A percentile compares a stretch with the other conserved stretches of the same genome.
These are phyloP conservation scores for Tipula vernalis DNA, from an alignment of 2,888 invertebrate genomes.

Conservation along the genomic window DNA sequence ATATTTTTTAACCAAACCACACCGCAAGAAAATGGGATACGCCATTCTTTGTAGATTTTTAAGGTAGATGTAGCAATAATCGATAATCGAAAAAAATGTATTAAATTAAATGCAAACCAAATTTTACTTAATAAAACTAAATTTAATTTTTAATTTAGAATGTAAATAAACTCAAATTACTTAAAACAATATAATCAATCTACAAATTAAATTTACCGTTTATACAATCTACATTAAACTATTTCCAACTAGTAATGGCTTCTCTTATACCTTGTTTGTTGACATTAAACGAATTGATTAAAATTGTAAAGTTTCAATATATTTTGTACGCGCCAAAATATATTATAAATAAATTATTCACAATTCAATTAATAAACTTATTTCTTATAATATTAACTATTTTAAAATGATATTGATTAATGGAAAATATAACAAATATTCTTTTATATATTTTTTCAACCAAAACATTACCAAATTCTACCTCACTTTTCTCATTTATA, in stretches of 20 bases:
- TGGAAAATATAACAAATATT: not conserved
- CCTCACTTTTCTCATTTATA: not conserved
- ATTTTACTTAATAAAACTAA: not conserved
- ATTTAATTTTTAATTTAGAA: not conserved
- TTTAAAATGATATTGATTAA: not conserved
- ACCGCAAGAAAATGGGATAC: not conserved
- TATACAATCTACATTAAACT: not conserved
- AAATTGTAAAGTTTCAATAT: not conserved
- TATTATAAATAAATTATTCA: not conserved
- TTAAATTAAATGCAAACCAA: not conserved
- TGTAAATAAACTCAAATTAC: not conserved
- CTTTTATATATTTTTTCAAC: slow-evolving; percentile 7
- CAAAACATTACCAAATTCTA: not conserved
- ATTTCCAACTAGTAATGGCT: not conserved
- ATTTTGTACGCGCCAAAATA: slow-evolving; percentile 8
- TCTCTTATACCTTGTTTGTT: slow-evolving; percentile 8
- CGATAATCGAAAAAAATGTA: not conserved
- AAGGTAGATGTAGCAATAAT: not conserved
- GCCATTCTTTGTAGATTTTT: not conserved
- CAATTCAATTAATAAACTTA: not conserved
- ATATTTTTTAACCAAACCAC: not conserved
- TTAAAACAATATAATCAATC: not conserved
- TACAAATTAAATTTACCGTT: not conserved
- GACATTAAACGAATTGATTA: slow-evolving; percentile 10
- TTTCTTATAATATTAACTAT: not conserved